These are phyloP conservation scores for Amphiprion ocellaris DNA, from an alignment of 2,113 vertebrate genomes.

Conservation along the genomic window DNA sequence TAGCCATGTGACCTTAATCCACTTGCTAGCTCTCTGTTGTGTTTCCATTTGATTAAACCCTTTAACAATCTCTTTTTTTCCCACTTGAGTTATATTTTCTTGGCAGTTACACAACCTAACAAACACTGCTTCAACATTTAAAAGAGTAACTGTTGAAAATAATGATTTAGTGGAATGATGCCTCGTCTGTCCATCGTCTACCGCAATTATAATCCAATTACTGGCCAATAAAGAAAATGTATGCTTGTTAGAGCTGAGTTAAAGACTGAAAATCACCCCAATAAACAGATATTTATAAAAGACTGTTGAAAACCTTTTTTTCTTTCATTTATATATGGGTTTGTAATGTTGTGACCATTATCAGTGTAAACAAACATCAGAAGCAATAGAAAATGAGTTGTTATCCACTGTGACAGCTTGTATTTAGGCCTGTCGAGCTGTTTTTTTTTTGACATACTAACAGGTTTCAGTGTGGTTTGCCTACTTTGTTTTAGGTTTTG, in stretches of 20 bases:
- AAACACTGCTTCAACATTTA: conserved; percentile 62
- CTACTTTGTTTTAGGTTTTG: too few relatives aligned
- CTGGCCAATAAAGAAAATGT: conserved; percentile 23
- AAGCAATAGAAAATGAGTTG: too few relatives aligned
- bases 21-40: conserved; percentile 73
- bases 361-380: too few relatives aligned
- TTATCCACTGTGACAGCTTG: too few relatives aligned
- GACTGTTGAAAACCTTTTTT: not conserved
- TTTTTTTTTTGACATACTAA: too few relatives aligned
- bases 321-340: too few relatives aligned
- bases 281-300: too few relatives aligned
- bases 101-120: conserved; percentile 51
- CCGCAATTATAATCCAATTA: conserved; percentile 41
- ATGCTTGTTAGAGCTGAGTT: conserved; percentile 11
- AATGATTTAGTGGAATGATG: conserved; percentile 30
- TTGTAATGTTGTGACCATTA: too few relatives aligned
- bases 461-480: too few relatives aligned
- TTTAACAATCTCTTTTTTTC: conserved; percentile 43
- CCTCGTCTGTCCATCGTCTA: conserved; percentile 29
- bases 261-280: too few relatives aligned
- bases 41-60: conserved; percentile 62
- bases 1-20: conserved; percentile 73
- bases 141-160: conserved; percentile 46
- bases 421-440: too few relatives aligned
- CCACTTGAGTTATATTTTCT: conserved; percentile 41